Evolutionary conservation across 1,140 invertebrate species (phyloP).

Genomic region (Heliothis subflexa): DNA sequence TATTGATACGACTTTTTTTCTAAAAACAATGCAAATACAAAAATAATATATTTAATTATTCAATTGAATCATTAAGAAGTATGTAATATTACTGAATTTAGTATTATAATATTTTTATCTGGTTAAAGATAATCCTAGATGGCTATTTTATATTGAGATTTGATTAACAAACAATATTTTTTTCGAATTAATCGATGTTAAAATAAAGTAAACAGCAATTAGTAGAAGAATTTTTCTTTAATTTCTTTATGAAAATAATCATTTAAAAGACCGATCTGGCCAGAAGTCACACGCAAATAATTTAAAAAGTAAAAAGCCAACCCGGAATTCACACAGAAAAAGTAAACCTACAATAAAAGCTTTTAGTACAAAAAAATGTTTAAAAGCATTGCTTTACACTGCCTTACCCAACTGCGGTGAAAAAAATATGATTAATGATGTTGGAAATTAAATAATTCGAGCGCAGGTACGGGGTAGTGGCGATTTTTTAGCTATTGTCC

Average conservation of each 20-base stretch:
- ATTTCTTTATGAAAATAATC: neutral
- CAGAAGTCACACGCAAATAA: conserved; percentile 18
- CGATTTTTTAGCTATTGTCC: conserved; percentile 48
- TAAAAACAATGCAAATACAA: too few species aligned
- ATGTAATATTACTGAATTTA: too few species aligned
- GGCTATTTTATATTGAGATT: too few species aligned
- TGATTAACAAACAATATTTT: too few species aligned
- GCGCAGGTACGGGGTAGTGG: conserved; percentile 35
- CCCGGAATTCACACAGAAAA: conserved; percentile 16
- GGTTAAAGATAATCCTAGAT: too few species aligned
- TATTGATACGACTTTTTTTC: too few species aligned
- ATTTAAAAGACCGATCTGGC: neutral
- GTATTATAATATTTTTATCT: too few species aligned
- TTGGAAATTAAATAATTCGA: conserved; percentile 47
- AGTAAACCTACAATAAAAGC: conserved; percentile 21
- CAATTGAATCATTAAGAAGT: too few species aligned
- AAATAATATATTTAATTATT: too few species aligned
- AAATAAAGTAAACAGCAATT: too few species aligned
- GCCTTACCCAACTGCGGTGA: conserved; percentile 21
- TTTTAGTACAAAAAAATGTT: conserved; percentile 25
- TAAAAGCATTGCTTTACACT: conserved; percentile 41
- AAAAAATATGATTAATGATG: conserved; percentile 49
- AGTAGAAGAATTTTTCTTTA: too few species aligned
- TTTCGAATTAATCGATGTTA: too few species aligned
- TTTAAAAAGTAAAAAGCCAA: conserved; percentile 15